These are phyloP conservation scores for Thalpophila matura DNA, from an alignment of 2,888 invertebrate species.

Conservation along the genomic window DNA sequence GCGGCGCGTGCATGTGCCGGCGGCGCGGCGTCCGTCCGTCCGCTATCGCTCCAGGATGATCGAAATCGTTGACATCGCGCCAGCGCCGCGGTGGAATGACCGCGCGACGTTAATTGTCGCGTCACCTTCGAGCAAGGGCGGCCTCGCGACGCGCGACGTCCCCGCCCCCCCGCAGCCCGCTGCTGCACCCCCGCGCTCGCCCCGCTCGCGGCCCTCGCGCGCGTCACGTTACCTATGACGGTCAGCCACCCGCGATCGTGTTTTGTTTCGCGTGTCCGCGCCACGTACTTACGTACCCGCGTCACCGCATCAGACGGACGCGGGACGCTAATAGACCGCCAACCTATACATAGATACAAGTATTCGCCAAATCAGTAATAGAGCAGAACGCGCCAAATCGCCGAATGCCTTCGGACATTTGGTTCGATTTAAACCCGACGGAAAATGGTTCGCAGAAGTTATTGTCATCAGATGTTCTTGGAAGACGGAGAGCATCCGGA, in stretches of 20 bases:
- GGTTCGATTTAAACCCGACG: slow-evolving; percentile 32
- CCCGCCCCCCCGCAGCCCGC: slow-evolving; percentile 43
- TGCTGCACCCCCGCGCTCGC: slow-evolving; percentile 48
- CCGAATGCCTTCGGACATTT: slow-evolving; percentile 28
- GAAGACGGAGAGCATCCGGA: slow-evolving; percentile 46
- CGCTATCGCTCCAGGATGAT: slow-evolving; percentile 84
- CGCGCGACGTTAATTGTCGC: slow-evolving; percentile 88
- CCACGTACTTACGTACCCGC: slow-evolving; percentile 54
- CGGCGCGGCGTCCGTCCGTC: slow-evolving; percentile 78
- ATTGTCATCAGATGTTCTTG: slow-evolving; percentile 48
- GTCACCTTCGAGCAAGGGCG: slow-evolving; percentile 88
- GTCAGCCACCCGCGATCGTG: slow-evolving; percentile 74
- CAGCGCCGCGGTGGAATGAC: slow-evolving; percentile 85
- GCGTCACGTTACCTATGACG: slow-evolving; percentile 79
- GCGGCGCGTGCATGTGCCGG: slow-evolving; percentile 71
- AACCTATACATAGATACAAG: slow-evolving; percentile 35
- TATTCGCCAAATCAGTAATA: slow-evolving; percentile 55
- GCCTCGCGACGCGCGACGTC: slow-evolving; percentile 73
- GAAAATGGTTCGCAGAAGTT: slow-evolving; percentile 37
- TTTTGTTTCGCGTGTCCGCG: slow-evolving; percentile 68
- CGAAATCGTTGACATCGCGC: slow-evolving; percentile 89
- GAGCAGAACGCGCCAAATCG: slow-evolving; percentile 51
- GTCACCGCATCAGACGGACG: slow-evolving; percentile 54
- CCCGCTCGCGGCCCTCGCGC: slow-evolving; percentile 67
- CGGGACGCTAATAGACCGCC: slow-evolving; percentile 58